Base-by-base conservation (phyloP, 2,888 invertebrate genomes). In the Drosophila yooni region DNA sequence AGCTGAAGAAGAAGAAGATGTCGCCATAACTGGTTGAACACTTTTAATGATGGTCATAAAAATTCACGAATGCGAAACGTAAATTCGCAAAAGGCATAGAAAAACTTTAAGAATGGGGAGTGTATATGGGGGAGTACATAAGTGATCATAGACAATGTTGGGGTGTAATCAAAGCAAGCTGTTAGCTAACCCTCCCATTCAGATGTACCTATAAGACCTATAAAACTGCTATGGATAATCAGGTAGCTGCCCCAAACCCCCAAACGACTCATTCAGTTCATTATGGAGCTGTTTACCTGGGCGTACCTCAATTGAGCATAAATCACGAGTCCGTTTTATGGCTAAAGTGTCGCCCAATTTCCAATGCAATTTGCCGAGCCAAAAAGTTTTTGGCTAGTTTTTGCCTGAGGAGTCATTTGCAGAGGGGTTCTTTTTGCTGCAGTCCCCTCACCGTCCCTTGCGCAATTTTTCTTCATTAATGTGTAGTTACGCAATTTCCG, bases 401-500 rank as follows among this genome's bases (percentile, higher is more conserved):
- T 51, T 40, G 34, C 33, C 48, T 43, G 53, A 33, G 31, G n/a
- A 51, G 38, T n/a, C 38, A 18, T 27, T 36, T 34, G 40, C 46
- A 25, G 25, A 46, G 46, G 46, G 15, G 46, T 15, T 27, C 15
- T 4, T 25, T 40, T 46, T 2, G 21, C 10, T 34, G 38, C 46
- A 60, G 53, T 3, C 33, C 48, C 4, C 40, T 31, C 8, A 21
- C 36, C 34, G 29, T n/a, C 48, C 15, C 61, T n/a, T 68, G 25
- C 46, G 63, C 76, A 84, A 85, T 87, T 89, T 87, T 89, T 88
- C 88, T 88, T 89, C 88, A 88, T 88, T 88, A 88, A 88, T 88
- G 81, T 72, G 82, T 88, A 86, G 90, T 88, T 88, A 88, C 87
- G 89, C 87, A 86, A 82, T 88, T 88, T 90, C 83, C 77, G 87